Percentiles rank a stretch among this genome's conserved stretches.
phyloP scores from a whole-genome alignment of 2,797 vertebrate genomes.

The Aldrovandia affinis region DNA sequence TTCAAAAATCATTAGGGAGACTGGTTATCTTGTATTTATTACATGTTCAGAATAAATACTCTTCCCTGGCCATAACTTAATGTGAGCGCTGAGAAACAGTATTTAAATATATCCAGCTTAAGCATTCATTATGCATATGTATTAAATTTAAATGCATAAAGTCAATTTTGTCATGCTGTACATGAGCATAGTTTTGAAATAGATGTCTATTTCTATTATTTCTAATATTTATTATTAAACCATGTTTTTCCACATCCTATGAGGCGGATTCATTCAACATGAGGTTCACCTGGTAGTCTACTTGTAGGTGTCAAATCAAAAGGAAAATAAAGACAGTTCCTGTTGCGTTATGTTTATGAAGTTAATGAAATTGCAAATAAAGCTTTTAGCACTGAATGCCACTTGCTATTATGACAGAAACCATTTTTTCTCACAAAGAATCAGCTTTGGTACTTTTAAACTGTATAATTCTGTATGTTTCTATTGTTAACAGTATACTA shows the following conservation, averaged over 20 bases:
- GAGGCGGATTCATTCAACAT: neutral
- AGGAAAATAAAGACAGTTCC: constrained; percentile 5
- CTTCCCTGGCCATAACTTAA: constrained; percentile 55
- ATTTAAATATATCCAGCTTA: constrained; percentile 48
- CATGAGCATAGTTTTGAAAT: constrained; percentile 44
- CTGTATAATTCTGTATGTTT: constrained; percentile 7
- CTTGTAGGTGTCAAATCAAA: constrained; percentile 27
- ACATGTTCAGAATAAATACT: constrained; percentile 69
- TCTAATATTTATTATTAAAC: constrained; percentile 32
- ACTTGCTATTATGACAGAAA: constrained; percentile 13
- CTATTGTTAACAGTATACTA: neutral
- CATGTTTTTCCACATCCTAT: constrained; percentile 24
- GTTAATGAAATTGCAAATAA: constrained; percentile 20
- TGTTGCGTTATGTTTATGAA: constrained; percentile 8
- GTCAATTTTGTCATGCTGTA: constrained; percentile 56
- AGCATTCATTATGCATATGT: constrained; percentile 57
- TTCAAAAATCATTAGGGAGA: constrained; percentile 77
- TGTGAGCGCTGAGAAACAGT: constrained; percentile 51
- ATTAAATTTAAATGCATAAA: constrained; percentile 57
- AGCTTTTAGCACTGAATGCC: neutral
- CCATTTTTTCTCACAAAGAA: constrained; percentile 23
- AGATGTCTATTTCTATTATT: constrained; percentile 32
- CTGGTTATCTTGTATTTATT: constrained; percentile 64
- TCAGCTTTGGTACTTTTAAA: constrained; percentile 22
- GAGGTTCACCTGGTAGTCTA: constrained; percentile 27